Evolutionary conservation across 2,113 vertebrate species (phyloP).

Genomic region (Lophura nycthemera): DNA sequence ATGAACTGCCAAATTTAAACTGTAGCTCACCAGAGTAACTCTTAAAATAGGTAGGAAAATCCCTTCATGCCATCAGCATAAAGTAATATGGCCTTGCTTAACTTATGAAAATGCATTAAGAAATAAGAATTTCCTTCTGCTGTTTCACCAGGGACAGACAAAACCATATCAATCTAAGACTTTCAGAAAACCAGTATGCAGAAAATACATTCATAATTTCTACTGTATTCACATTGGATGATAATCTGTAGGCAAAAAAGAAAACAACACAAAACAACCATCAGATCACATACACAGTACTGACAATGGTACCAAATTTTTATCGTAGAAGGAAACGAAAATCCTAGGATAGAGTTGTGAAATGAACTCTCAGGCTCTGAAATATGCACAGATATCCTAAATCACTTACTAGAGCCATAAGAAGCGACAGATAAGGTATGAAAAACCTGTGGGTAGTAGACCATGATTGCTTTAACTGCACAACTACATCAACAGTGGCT

Average conservation of each 20-base stretch:
- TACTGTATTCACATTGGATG: background rate
- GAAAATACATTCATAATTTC: background rate
- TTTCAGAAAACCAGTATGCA: background rate
- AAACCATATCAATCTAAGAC: background rate
- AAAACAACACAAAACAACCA: background rate
- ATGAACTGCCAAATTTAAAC: constrained; percentile 67
- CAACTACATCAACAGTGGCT: background rate
- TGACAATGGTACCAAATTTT: background rate
- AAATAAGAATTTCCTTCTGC: background rate
- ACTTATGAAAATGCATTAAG: constrained; percentile 16
- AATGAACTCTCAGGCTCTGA: background rate
- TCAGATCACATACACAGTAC: rapidly evolving
- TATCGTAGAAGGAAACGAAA: background rate
- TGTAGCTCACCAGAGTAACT: constrained; percentile 37
- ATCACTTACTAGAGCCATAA: background rate
- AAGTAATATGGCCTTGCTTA: constrained; percentile 26
- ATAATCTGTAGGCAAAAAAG: background rate
- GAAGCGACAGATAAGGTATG: background rate
- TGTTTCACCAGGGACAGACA: background rate
- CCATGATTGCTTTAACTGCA: background rate
- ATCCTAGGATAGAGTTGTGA: background rate
- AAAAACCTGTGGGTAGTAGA: background rate
- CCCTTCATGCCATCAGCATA: constrained; percentile 47
- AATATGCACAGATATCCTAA: background rate
- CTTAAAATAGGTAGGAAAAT: constrained; percentile 72